Percentiles rank a stretch among this genome's conserved stretches.
phyloP scores from a whole-genome alignment of 2,888 invertebrate species.

The Rhagophthalmus giganteus region DNA sequence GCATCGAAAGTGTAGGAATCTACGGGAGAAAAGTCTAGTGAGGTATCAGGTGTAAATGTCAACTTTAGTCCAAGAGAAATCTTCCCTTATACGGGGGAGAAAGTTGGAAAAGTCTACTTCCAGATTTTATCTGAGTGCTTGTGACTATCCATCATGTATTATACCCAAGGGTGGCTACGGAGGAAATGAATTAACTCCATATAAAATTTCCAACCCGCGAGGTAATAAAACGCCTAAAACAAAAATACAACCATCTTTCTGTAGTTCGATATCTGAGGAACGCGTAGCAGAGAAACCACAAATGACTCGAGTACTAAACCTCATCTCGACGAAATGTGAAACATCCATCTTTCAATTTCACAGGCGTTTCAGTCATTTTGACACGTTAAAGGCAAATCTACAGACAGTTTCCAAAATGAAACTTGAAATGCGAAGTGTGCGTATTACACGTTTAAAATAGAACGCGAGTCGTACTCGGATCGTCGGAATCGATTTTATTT shows the following conservation, averaged over 20 bases:
- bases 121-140: conserved; percentile 40
- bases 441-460: conserved; percentile 5
- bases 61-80: conserved; percentile 42
- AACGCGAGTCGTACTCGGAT: conserved; percentile 3
- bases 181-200: conserved; percentile 32
- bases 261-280: conserved; percentile 7
- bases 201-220: conserved; percentile 28
- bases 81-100: conserved; percentile 32
- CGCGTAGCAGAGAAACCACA: conserved; percentile 7
- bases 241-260: conserved; percentile 12
- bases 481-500: conserved; percentile 15
- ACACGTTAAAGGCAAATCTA: conserved; percentile 18
- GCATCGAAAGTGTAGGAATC: too few relatives aligned
- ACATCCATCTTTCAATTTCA: conserved; percentile 24
- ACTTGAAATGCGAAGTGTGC: conserved; percentile 18
- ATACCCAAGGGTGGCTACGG: conserved; percentile 30
- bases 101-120: conserved; percentile 35
- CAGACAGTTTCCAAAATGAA: conserved; percentile 21
- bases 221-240: conserved; percentile 25
- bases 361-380: conserved; percentile 16
- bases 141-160: conserved; percentile 39
- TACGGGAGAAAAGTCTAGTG: conserved; percentile 24
- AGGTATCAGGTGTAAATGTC: conserved; percentile 43
- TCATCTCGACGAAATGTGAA: conserved; percentile 14
- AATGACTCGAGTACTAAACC: conserved; percentile 12